Base-by-base conservation (phyloP, 2,888 invertebrate genomes). In the Oxycera nigricornis region DNA sequence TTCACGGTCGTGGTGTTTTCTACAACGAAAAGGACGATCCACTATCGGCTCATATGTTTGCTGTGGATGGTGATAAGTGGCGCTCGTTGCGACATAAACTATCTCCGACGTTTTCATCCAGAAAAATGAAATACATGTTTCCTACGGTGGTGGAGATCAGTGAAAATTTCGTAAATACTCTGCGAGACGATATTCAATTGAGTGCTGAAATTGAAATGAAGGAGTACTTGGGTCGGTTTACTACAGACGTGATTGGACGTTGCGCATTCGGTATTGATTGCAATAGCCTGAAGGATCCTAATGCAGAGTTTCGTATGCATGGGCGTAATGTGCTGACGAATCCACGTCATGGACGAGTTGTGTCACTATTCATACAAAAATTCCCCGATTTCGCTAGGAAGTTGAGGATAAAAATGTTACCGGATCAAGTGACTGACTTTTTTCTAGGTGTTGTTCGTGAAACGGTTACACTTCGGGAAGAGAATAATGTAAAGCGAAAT, bases 51-150 rank as follows among this genome's bases (percentile, higher is more conserved):
- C 83, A 85, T 79, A 78, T 86, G 3, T 82, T 85, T 73, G 80
- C 81, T 65, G 74, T 85, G 74, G 83, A 83, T 17, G 86, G 86
- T 0, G 79, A 82, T 0, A 83, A 84, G 35, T 88, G 88, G 88
- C 86, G 83, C 62, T 80, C 82, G 22, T 80, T 87, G 77, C 81
- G 88, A 30, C 78, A 80, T 0, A 86, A 87, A 52, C 73, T 88
- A 62, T 85, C 86, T 1, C 86, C 87, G 1, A 86, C 87, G 0
- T 88, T 88, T 78, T 86, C 87, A 2, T 84, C 87, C 0, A 85
- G 86, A 2, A 86, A 84, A 78, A 83, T 86, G 79, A 85, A 83
- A 76, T 79, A 78, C 41, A 84, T 85, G 83, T 83, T 82, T 73
- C 76, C 55, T 3, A 20, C 24, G 14, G 22, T 55, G 2, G 20